A percentile compares a stretch with the other conserved stretches of the same genome.
Evolutionary conservation across 2,888 invertebrate species (phyloP).

Genomic region (Campaea margaritaria): DNA sequence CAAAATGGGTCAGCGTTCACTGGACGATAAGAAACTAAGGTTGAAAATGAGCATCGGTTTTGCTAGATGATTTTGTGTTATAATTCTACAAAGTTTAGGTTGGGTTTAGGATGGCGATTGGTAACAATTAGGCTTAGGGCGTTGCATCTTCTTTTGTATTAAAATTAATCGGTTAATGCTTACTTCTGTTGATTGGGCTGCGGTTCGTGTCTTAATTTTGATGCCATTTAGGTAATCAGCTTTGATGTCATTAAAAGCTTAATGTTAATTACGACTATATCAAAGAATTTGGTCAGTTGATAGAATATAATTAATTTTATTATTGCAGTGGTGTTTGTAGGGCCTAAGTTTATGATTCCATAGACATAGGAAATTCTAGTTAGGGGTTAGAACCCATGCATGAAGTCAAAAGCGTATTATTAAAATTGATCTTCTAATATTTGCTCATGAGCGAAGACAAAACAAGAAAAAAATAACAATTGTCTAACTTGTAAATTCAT

Average conservation of each 20-base stretch:
- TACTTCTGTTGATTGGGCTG: constrained; percentile 55
- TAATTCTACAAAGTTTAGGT: constrained; percentile 38
- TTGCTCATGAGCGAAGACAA: no score
- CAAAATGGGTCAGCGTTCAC: constrained; percentile 46
- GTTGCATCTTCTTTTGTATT: constrained; percentile 59
- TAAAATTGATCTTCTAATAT: no score
- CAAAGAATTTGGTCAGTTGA: no score
- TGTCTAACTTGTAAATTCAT: no score
- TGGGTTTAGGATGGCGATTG: constrained; percentile 30
- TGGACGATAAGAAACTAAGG: constrained; percentile 48
- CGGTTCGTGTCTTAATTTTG: constrained; percentile 55
- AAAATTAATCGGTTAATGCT: constrained; percentile 61
- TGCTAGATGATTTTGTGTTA: constrained; percentile 43
- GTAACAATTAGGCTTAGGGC: constrained; percentile 51
- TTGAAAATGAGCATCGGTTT: constrained; percentile 50
- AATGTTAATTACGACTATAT: not conserved
- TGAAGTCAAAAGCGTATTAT: no score
- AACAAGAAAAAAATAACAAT: no score
- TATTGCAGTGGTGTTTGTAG: not conserved
- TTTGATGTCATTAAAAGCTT: constrained; percentile 1
- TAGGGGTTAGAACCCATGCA: no score
- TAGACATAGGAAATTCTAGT: no score
- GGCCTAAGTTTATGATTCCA: no score
- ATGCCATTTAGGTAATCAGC: constrained; percentile 18
- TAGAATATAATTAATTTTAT: not conserved